Percentiles rank a stretch among this genome's conserved stretches.
Evolutionary conservation across 1,140 invertebrate species (phyloP).

Genomic region (Euwallacea fornicatus): DNA sequence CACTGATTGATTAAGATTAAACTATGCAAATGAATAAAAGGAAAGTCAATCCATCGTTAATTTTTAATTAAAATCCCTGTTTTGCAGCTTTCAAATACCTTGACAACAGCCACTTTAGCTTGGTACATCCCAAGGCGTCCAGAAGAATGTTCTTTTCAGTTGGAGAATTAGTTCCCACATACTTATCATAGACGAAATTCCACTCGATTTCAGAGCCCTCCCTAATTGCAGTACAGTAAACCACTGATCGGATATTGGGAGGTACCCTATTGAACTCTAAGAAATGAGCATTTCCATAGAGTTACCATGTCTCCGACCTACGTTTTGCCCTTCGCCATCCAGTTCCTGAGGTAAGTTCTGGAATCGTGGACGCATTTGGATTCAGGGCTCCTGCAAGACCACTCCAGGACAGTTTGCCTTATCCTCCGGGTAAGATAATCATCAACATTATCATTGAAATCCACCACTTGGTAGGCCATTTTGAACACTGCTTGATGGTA

Average conservation of each 20-base stretch:
- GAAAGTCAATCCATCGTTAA: no score
- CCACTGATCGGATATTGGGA: slow-evolving; percentile 68
- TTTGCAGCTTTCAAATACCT: slow-evolving; percentile 49
- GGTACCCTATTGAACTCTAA: slow-evolving; percentile 63
- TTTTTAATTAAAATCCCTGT: no score
- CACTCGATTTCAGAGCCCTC: slow-evolving; percentile 75
- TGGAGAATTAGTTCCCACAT: slow-evolving; percentile 66
- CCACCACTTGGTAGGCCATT: slow-evolving; percentile 39
- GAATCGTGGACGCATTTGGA: slow-evolving; percentile 55
- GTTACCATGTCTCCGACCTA: slow-evolving; percentile 27
- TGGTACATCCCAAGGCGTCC: slow-evolving; percentile 68
- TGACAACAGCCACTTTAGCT: slow-evolving; percentile 74
- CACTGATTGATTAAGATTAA: no score
- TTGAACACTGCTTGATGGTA: slow-evolving; percentile 44
- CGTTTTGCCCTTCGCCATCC: slow-evolving; percentile 51
- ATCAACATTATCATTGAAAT: slow-evolving; percentile 48
- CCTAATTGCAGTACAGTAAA: slow-evolving; percentile 79
- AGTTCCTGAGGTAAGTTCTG: slow-evolving; percentile 53
- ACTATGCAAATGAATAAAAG: no score
- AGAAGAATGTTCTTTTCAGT: slow-evolving; percentile 68
- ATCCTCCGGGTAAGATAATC: slow-evolving; percentile 55
- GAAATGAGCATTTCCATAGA: not conserved
- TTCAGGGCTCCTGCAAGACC: slow-evolving; percentile 57
- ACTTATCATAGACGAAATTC: slow-evolving; percentile 77
- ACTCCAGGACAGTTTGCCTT: slow-evolving; percentile 55